Conservation (phyloP, 2,888 invertebrate genomes). For the Luperina nickerlii region DNA sequence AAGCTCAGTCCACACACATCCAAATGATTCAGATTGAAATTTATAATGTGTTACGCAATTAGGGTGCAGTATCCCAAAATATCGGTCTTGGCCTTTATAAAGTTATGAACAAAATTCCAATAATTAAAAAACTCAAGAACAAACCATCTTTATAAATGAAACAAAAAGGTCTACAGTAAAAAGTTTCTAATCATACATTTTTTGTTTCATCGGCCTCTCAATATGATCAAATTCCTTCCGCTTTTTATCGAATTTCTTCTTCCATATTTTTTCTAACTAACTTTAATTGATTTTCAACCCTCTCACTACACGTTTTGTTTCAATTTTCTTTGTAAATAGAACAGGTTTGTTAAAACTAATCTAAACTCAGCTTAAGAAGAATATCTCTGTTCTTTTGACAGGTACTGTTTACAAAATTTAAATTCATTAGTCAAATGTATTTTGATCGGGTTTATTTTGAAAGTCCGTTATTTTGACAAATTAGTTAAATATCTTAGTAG, state of each 20-base stretch:
- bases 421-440: conserved; percentile 62
- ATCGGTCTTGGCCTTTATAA: background rate
- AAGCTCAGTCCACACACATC: too few relatives aligned
- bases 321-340: background rate
- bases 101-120: background rate
- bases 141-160: background rate
- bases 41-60: too few relatives aligned
- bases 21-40: too few relatives aligned
- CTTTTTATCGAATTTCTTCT: conserved; percentile 59
- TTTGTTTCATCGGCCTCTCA: conserved; percentile 45
- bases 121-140: background rate
- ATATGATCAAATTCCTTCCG: conserved; percentile 55
- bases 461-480: conserved; percentile 38
- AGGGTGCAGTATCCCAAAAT: background rate
- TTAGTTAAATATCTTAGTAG: background rate
- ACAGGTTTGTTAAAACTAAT: conserved; percentile 40
- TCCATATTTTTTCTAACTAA: conserved; percentile 45
- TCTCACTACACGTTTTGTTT: background rate
- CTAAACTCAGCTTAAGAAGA: conserved; percentile 51
- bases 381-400: conserved; percentile 65
- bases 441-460: conserved; percentile 60
- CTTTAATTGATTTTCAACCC: conserved; percentile 7
- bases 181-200: conserved; percentile 42
- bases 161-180: conserved; percentile 16
- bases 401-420: conserved; percentile 61